Base-by-base conservation (phyloP, 2,113 vertebrate species). In the Rafetus swinhoei region DNA sequence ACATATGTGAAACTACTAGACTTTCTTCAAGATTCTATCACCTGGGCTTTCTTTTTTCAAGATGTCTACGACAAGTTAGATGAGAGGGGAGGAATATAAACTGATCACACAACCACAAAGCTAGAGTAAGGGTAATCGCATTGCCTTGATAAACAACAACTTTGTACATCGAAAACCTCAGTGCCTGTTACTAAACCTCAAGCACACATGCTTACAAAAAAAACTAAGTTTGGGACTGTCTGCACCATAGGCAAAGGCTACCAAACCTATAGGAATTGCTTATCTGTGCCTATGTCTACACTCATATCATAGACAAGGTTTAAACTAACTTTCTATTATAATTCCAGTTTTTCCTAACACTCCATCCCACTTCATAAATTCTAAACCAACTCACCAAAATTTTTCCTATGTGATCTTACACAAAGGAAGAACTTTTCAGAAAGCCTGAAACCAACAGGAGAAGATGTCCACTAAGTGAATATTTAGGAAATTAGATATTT, bases 281-380 rank as follows among this genome's bases (percentile, higher is more conserved):
- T 18, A 7, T 59, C 62, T 88, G 16, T 9, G 55, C 87, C 19
- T 84, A 82, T 90, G 56, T 92, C 74, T 24, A 92, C 32, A 90
- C 82, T 7, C 32, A 9, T 14, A 57, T 79, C 5, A 74, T 3
- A 16, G 35, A 86, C 29, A 82, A 92, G 62, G 45, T 52, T 56
- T 52, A 32, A 83, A 53, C 21, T 5, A n/a, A 14, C 7, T 45
- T 82, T 39, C 13, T 53, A 6, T 60, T 24, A 83, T 25, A 56
- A 69, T n/a, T 15, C 62, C 65, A 35, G 32, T 0, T 0, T 4
- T 83, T 90, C 79, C 56, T 21, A 88, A 85, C 22, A 6, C 2
- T 86, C 9, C 65, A 35, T 52, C 82, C 53, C 24, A 24, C 59
- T 79, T 74, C 15, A n/a, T 16, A 32, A 69, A 69, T n/a, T 19